phyloP scores from a whole-genome alignment of 1,140 invertebrate species.

The Pemphigus obesinymphae region DNA sequence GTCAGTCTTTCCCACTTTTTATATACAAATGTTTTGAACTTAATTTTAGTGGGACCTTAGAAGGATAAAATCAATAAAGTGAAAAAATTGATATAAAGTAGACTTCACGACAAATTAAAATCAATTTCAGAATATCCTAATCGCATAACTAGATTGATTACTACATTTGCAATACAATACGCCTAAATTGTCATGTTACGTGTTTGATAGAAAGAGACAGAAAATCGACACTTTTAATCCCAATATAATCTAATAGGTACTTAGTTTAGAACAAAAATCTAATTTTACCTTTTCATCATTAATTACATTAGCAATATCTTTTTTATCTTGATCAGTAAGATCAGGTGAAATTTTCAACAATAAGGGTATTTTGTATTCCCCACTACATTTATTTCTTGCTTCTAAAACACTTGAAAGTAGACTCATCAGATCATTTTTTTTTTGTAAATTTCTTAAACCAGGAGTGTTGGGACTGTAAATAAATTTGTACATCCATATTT shows the following conservation, averaged over 20 bases:
- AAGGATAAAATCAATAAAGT: no score
- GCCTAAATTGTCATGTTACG: no score
- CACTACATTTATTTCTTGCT: conserved; percentile 56
- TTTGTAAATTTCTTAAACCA: conserved; percentile 80
- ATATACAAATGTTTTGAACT: no score
- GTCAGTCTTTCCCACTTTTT: no score
- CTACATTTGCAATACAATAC: no score
- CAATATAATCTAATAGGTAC: background rate
- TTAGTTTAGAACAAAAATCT: background rate
- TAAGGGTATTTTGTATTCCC: conserved; percentile 57
- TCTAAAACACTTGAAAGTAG: conserved; percentile 67
- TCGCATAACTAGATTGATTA: no score
- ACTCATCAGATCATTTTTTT: conserved; percentile 66
- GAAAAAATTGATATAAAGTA: no score
- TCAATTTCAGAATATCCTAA: no score
- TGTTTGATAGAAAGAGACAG: no score
- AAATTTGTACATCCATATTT: background rate
- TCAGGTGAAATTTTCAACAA: conserved; percentile 93
- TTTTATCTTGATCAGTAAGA: conserved; percentile 69
- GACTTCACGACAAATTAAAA: no score
- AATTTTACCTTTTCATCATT: conserved; percentile 46
- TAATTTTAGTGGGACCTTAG: no score
- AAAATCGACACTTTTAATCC: no score
- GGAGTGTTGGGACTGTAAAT: conserved; percentile 84
- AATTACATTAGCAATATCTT: conserved; percentile 75